These are phyloP conservation scores for Athene noctua DNA, from an alignment of 2,113 vertebrate genomes.

Conservation along the genomic window DNA sequence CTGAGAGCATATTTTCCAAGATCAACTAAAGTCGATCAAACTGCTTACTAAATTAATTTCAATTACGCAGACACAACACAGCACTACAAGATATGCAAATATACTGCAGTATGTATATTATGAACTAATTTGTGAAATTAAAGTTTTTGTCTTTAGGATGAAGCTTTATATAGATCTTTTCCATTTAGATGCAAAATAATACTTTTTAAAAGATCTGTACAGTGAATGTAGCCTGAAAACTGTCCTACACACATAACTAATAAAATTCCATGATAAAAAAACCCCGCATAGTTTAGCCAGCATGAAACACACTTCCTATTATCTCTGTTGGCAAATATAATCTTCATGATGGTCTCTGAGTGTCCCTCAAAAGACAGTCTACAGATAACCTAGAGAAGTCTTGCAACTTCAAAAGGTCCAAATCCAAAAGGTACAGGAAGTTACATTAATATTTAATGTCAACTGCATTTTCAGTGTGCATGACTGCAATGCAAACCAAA, in stretches of 20 bases:
- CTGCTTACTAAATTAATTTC: conserved; percentile 10
- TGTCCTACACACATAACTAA: neutral
- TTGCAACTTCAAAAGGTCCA: neutral
- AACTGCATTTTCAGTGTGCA: neutral
- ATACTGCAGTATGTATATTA: neutral
- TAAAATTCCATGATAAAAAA: neutral
- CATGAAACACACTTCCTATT: neutral
- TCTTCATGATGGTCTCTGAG: neutral
- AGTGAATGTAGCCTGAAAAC: neutral
- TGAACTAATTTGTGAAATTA: neutral
- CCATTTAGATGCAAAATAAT: neutral
- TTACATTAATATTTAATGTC: neutral
- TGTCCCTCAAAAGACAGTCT: neutral
- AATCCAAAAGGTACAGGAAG: neutral
- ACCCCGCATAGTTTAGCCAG: neutral
- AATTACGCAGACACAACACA: neutral
- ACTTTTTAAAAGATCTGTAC: neutral
- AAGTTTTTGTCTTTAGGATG: neutral
- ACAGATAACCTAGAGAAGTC: neutral
- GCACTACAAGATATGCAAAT: neutral
- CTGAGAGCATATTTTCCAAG: neutral
- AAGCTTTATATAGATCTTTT: neutral
- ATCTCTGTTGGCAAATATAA: neutral
- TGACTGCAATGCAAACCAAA: neutral
- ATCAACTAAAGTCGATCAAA: conserved; percentile 13